phyloP scores from a whole-genome alignment of 2,113 vertebrate genomes.

The Spermophilus dauricus region DNA sequence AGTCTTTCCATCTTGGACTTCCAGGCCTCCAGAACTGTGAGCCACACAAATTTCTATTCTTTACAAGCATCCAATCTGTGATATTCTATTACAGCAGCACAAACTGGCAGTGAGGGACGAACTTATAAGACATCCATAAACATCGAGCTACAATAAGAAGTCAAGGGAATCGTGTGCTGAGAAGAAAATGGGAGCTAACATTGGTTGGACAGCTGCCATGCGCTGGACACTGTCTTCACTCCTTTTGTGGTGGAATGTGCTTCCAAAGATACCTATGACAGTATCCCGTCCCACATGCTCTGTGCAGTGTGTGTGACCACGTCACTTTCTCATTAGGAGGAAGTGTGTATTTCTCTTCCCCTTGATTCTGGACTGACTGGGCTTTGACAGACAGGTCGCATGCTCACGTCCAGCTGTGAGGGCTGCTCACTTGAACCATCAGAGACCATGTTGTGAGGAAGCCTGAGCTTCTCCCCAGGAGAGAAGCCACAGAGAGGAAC shows the following conservation, averaged over 20 bases:
- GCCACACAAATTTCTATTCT: neutral
- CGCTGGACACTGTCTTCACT: no score
- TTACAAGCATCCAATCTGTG: neutral
- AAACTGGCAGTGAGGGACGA: neutral
- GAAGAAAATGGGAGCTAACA: neutral
- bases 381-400: no score
- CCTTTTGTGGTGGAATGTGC: neutral
- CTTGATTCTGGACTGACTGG: neutral
- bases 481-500: neutral
- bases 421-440: rapidly evolving
- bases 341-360: neutral
- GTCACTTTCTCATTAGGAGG: neutral
- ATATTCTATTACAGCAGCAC: neutral
- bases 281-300: rapidly evolving
- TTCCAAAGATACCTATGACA: neutral
- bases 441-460: neutral
- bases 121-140: neutral
- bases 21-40: neutral
- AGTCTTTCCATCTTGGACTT: neutral
- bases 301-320: neutral
- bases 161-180: neutral
- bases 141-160: neutral
- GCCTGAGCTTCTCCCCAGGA: neutral
- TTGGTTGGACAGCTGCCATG: neutral
- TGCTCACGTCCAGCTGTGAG: neutral